Base-by-base conservation (phyloP, 2,113 vertebrate species). In the Labeo rohita region DNA sequence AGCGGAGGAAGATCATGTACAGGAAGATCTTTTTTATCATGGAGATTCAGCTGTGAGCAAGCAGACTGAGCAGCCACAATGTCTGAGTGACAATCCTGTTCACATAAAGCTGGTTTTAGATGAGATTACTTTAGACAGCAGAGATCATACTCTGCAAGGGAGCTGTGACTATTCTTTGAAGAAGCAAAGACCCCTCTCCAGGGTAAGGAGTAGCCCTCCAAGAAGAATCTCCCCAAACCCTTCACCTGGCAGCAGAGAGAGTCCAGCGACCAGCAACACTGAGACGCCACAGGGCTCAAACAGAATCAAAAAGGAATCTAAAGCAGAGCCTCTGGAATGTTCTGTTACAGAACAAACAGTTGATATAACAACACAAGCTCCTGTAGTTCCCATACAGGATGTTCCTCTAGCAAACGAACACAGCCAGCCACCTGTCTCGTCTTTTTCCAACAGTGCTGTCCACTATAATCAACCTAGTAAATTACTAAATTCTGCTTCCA, bases 291-390 rank as follows among this genome's bases (percentile, higher is more conserved):
- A 9, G 45, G 1, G 3, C 34, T 61, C n/a, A n/a, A 76, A 75
- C 8, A 43, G 36, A 3, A 56, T 89, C 21, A 89, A 89, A 70
- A 39, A 73, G 8, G 88, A 89, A 52, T 84, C 84, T 2, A 74
- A 54, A 4, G 23, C 68, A 5, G 85, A 87, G 70, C 77, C 66
- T 81, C 70, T 36, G 4, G 50, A 59, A 39, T 76, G 82, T 72
- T 66, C 43, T 3, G 1, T 45, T 7, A 47, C 63, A 4, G 81
- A 72, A 8, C 80, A 86, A 28, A 50, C 56, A 3, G 85, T 45
- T 2, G 16, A 34, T 52, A 9, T 66, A 2, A n/a, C 49, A 61
- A 23, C 36, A 21, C 34, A 36, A 13, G 50, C 52, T 61, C 36
- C 12, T 34, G 77, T 34, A 49, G 56, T 81, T 39, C 23, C 9